Base-by-base conservation (phyloP, 2,797 vertebrate species). In the Sarcoramphus papa region DNA sequence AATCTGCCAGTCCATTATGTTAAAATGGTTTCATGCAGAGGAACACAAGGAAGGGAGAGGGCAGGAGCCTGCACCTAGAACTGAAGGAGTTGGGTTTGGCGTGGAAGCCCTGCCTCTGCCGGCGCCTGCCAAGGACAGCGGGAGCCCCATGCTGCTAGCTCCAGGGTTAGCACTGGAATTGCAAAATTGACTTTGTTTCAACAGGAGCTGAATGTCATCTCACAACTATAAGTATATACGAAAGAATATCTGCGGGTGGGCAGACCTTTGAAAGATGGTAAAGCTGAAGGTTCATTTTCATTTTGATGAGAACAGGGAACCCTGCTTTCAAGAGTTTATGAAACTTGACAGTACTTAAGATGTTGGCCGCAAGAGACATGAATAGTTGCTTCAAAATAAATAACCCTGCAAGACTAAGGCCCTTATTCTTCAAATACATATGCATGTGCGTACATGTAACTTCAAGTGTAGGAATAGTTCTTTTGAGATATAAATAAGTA, bases 331-430 rank as follows among this genome's bases (percentile, higher is more conserved):
- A 28, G 37, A 60, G 63, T 41, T 74, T 60, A 45, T 73, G 40
- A 33, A 88, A 90, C 68, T 53, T 79, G 59, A 33, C 73, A 92
- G 41, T 22, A 12, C 40, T 81, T 18, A 76, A 91, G 68, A 40
- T 74, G 31, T 43, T 88, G 82, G 9, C 79, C 3, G 25, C 43
- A 45, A 56, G 50, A 83, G 27, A 53, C 25, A 21, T 7, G 31
- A 92, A 27, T 60, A 91, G 51, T 40, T 82, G 30, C 75, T 77
- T 92, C 40, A 40, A 48, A 87, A 63, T 76, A 79, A 92, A 77
- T 64, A 92, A 93, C 53, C 8, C 48, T 70, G 31, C 28, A 75
- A 78, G 76, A 48, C 54, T 51, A 48, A 76, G 3, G 4, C 57
- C 22, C 33, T 56, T 88, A 15, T 63, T 87, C 50, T 86, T 78